These are phyloP conservation scores for Hymenochirus boettgeri DNA, from an alignment of 2,113 vertebrate genomes.

Conservation along the genomic window DNA sequence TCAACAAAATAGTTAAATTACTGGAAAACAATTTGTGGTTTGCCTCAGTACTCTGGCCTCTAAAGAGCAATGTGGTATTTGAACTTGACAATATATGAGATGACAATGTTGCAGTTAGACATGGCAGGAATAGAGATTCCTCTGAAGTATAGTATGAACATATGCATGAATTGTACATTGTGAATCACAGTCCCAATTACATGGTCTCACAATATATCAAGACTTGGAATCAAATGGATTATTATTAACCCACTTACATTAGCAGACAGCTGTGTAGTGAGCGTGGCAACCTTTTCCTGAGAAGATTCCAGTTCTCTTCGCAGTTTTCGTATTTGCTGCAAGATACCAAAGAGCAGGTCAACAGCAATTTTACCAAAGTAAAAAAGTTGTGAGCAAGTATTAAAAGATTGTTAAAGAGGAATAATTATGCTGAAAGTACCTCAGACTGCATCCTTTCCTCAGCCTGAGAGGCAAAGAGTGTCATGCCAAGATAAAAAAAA, in stretches of 20 bases:
- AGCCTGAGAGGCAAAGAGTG: slow-evolving; percentile 66
- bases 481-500: slow-evolving; percentile 63
- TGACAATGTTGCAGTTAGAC: too few species aligned
- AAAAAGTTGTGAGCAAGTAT: background rate
- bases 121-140: too few species aligned
- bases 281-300: slow-evolving; percentile 88
- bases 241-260: too few species aligned
- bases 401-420: background rate
- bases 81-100: too few species aligned
- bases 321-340: slow-evolving; percentile 91
- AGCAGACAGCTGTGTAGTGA: slow-evolving; percentile 86
- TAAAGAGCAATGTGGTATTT: too few species aligned
- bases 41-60: too few species aligned
- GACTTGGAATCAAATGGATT: background rate
- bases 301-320: slow-evolving; percentile 90
- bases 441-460: slow-evolving; percentile 97
- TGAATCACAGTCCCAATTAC: too few species aligned
- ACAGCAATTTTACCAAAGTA: too few species aligned
- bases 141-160: too few species aligned
- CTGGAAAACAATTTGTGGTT: too few species aligned
- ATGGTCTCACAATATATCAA: background rate
- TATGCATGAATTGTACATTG: too few species aligned
- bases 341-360: slow-evolving; percentile 7
- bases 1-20: too few species aligned
- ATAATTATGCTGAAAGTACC: slow-evolving; percentile 60